Base-by-base conservation (phyloP, 2,797 vertebrate genomes). In the Gambelia wislizenii region DNA sequence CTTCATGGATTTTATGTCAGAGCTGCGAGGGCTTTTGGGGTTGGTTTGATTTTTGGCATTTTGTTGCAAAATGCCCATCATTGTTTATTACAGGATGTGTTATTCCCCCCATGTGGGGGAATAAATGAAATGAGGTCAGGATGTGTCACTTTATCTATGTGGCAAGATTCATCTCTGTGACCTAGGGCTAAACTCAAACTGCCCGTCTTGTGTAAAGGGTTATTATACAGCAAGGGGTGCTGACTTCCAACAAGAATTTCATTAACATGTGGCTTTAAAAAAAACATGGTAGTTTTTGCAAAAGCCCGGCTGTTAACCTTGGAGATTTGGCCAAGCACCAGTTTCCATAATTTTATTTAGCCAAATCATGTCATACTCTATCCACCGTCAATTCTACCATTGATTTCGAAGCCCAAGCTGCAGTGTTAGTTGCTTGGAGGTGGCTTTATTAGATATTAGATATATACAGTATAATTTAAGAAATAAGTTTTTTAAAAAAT, bases 231-330 rank as follows among this genome's bases (percentile, higher is more conserved):
- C 78, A 86, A 93, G 85, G 94, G 94, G 88, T 92, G 87, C 89
- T 92, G 93, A 87, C 93, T 93, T 94, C 91, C 86, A 91, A 93
- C 89, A 84, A 92, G 61, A 91, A 79, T 87, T 89, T 94, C 92
- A 92, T 96, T 96, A 96, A 92, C 90, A 92, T 90, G 47, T 72
- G 87, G 86, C 93, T 47, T 76, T 95, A 94, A 88, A 93, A 93
- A 92, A 25, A 52, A 36, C 4, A 36, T 93, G 92, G 81, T 94
- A 93, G 84, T 94, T 95, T 88, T 77, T 88, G 81, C 42, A 93
- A 94, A 95, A 94, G 64, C 86, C 87, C 78, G 67, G 86, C 91
- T 93, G 94, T 95, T 95, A 95, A 95, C 92, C 93, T 94, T 94
- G 87, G 86, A 91, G 91, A 91, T 94, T 95, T 96, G 94, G 94